Conservation (phyloP, 1,140 invertebrate species). For the Caenorhabditis tropicalis region DNA sequence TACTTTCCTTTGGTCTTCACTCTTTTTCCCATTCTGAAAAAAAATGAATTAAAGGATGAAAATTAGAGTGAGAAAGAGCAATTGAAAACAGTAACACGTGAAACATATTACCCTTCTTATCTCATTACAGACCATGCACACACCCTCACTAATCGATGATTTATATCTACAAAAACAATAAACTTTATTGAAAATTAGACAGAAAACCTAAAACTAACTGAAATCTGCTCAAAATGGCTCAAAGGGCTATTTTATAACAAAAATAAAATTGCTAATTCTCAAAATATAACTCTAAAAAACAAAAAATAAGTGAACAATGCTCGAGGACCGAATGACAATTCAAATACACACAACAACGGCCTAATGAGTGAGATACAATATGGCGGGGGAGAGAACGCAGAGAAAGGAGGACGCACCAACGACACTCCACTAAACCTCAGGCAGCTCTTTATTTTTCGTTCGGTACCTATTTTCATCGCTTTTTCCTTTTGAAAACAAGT, state of each 20-base stretch:
- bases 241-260: too few relatives aligned
- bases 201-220: too few relatives aligned
- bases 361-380: background rate
- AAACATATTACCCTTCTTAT: too few relatives aligned
- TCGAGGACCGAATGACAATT: background rate
- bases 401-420: background rate
- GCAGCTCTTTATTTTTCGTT: background rate
- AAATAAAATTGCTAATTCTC: too few relatives aligned
- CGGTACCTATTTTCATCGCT: slow-evolving; percentile 14
- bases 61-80: background rate
- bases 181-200: too few relatives aligned
- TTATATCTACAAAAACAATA: too few relatives aligned
- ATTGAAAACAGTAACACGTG: background rate
- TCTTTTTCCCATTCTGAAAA: background rate
- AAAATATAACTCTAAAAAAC: background rate
- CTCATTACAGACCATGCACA: too few relatives aligned
- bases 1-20: background rate
- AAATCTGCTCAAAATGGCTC: too few relatives aligned
- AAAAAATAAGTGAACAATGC: background rate
- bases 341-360: background rate
- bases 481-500: background rate
- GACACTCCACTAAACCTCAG: slow-evolving; percentile 7
- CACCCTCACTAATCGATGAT: too few relatives aligned
- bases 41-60: background rate
- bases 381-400: background rate